Percentiles rank a stretch among this genome's conserved stretches.
Evolutionary conservation across 2,113 vertebrate genomes (phyloP).

Genomic region (Cygnus buccinator): DNA sequence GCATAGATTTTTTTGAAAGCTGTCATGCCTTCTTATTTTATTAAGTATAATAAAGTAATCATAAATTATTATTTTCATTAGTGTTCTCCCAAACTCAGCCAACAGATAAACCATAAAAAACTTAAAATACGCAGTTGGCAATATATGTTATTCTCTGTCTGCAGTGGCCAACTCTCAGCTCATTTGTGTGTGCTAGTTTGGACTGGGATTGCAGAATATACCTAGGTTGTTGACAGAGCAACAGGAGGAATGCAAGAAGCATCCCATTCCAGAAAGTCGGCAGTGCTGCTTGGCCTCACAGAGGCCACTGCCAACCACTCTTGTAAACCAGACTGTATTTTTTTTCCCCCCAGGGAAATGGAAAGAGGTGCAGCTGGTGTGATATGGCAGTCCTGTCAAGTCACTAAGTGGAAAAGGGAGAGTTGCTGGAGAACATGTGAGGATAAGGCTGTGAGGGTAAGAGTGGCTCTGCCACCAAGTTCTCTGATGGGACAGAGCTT

Average conservation of each 20-base stretch:
- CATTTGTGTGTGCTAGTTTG: neutral
- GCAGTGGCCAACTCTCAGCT: neutral
- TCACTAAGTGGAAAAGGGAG: neutral
- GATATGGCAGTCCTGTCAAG: neutral
- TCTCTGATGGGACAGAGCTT: neutral
- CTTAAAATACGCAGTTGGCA: neutral
- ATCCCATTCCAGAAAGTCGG: neutral
- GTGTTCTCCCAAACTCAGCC: neutral
- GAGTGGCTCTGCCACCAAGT: neutral
- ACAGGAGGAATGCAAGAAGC: neutral
- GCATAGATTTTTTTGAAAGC: neutral
- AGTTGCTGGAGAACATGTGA: neutral
- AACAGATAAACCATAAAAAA: neutral
- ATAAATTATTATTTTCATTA: neutral
- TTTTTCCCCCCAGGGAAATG: neutral
- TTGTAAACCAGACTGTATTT: neutral
- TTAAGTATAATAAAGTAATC: neutral
- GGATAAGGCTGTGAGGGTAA: neutral
- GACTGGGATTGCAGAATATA: neutral
- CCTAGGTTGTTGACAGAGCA: neutral
- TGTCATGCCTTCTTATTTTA: neutral
- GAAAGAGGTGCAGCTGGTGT: neutral
- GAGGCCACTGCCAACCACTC: neutral
- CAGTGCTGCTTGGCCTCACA: neutral
- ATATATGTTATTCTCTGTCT: neutral